phyloP scores from a whole-genome alignment of 2,113 vertebrate genomes.

The Alethe diademata region DNA sequence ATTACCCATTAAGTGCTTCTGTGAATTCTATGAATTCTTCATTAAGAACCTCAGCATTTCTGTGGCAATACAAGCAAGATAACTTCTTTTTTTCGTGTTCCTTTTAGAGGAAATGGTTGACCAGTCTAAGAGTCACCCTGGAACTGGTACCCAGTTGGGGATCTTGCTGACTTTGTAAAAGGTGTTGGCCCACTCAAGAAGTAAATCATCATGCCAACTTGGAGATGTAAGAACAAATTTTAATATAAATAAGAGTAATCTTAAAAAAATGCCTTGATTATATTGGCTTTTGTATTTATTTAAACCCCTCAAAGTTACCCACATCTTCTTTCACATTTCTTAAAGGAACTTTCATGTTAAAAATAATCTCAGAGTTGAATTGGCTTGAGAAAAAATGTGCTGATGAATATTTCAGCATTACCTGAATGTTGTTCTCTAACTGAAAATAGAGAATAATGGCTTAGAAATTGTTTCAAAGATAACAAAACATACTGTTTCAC shows the following conservation, averaged over 20 bases:
- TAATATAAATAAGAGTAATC: background rate
- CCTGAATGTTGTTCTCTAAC: slow-evolving; percentile 29
- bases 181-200: background rate
- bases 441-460: slow-evolving; percentile 11
- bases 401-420: slow-evolving; percentile 32
- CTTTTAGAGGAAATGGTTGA: background rate
- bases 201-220: slow-evolving; percentile 40
- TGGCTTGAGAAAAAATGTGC: background rate
- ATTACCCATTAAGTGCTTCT: background rate
- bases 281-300: background rate
- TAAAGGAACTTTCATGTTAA: background rate
- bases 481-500: background rate
- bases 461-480: background rate
- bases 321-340: background rate
- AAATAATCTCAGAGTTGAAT: slow-evolving; percentile 39
- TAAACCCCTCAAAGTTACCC: background rate
- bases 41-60: slow-evolving; percentile 35
- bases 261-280: background rate
- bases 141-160: background rate
- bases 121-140: background rate
- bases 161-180: background rate
- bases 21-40: background rate
- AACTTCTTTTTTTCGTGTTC: background rate
- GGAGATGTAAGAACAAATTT: background rate
- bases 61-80: background rate